Percentiles rank a stretch among this genome's conserved stretches.
Evolutionary conservation across 2,113 vertebrate genomes (phyloP).

Genomic region (Cathartes aura): DNA sequence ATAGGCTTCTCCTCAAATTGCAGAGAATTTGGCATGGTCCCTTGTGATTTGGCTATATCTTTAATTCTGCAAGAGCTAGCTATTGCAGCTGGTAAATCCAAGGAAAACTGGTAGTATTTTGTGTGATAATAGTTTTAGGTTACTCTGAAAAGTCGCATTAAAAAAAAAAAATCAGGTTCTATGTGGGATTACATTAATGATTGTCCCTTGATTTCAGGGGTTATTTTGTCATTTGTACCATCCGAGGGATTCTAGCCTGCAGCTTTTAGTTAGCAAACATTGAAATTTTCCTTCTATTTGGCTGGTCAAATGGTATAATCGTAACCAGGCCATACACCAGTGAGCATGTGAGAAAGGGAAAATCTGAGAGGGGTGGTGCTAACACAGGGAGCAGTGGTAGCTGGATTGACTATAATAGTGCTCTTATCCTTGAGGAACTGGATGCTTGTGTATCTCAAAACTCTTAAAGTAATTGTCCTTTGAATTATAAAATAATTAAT

Average conservation of each 20-base stretch:
- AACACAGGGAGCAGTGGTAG: neutral
- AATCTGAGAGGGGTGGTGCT: neutral
- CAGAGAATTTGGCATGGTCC: neutral
- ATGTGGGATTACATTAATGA: neutral
- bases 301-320: neutral
- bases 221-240: neutral
- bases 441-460: neutral
- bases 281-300: neutral
- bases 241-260: neutral
- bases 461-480: neutral
- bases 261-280: neutral
- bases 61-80: neutral
- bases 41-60: neutral
- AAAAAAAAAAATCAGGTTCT: neutral
- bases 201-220: neutral
- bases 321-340: neutral
- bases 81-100: neutral
- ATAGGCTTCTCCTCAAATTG: neutral
- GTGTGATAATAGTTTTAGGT: neutral
- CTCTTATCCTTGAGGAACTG: neutral
- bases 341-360: neutral
- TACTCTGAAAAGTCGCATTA: neutral
- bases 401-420: neutral
- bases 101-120: neutral
- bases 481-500: neutral